Conservation (phyloP, 2,113 vertebrate genomes). For the Ctenodactylus gundi region DNA sequence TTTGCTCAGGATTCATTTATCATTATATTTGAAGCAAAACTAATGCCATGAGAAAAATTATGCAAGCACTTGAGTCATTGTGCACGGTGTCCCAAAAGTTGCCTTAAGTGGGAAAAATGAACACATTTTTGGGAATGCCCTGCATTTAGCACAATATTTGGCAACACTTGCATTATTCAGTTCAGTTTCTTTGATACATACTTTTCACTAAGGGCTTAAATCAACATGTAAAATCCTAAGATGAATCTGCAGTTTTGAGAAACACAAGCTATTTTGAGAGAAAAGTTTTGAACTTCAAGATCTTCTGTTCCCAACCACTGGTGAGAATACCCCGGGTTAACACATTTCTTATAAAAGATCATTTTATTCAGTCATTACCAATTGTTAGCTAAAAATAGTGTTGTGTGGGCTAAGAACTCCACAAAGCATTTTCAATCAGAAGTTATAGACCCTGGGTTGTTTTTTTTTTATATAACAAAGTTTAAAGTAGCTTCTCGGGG, state of each 20-base stretch:
- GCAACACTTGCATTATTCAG: background rate
- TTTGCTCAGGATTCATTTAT: no score
- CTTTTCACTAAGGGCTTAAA: slow-evolving; percentile 30
- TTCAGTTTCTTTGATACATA: background rate
- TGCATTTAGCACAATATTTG: slow-evolving; percentile 26
- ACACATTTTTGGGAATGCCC: no score
- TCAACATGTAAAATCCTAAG: slow-evolving; percentile 28
- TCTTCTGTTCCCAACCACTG: background rate
- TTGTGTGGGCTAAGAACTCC: slow-evolving; percentile 55
- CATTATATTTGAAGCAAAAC: no score
- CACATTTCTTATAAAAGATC: background rate
- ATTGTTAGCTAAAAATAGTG: background rate
- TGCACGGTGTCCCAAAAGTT: no score
- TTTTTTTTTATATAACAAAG: slow-evolving; percentile 60
- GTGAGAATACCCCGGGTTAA: background rate
- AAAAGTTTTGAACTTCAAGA: slow-evolving; percentile 9
- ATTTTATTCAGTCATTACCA: background rate
- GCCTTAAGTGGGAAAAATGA: no score
- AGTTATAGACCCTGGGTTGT: background rate
- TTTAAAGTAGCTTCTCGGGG: slow-evolving; percentile 38
- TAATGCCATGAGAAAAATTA: no score
- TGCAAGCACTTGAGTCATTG: no score
- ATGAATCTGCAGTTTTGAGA: slow-evolving; percentile 35
- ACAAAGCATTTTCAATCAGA: slow-evolving; percentile 47
- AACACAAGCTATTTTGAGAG: slow-evolving; percentile 32